A percentile compares a stretch with the other conserved stretches of the same genome.
Evolutionary conservation across 2,797 vertebrate species (phyloP).

Genomic region (Sarcoramphus papa): DNA sequence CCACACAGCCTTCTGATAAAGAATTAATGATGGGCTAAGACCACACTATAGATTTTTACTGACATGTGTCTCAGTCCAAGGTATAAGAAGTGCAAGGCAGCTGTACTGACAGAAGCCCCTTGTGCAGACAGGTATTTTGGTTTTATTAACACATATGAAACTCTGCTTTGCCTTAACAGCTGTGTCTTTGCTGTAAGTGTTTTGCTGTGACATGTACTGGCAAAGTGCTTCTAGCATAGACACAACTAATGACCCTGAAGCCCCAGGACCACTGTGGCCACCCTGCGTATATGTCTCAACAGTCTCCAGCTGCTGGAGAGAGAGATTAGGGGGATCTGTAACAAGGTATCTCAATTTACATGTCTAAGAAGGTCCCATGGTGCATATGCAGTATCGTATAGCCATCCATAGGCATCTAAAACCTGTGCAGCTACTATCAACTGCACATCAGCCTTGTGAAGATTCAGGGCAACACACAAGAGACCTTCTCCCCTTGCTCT

Average conservation of each 20-base stretch:
- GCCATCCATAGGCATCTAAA: neutral
- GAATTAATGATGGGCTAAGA: neutral
- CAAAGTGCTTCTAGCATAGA: neutral
- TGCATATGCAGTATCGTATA: neutral
- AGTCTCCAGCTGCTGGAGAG: neutral
- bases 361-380: accelerated
- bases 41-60: neutral
- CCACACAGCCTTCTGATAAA: neutral
- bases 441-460: neutral
- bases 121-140: neutral
- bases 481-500: neutral
- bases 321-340: neutral
- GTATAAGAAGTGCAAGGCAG: neutral
- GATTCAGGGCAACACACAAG: neutral
- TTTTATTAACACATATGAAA: neutral
- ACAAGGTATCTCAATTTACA: neutral
- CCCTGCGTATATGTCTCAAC: neutral
- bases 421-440: neutral
- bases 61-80: neutral
- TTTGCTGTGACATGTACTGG: neutral
- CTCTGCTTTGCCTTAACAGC: neutral
- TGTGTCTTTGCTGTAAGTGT: neutral
- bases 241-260: neutral
- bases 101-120: neutral
- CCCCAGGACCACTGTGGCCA: neutral